These are phyloP conservation scores for Nemurella pictetii DNA, from an alignment of 2,888 invertebrate species.

Conservation along the genomic window DNA sequence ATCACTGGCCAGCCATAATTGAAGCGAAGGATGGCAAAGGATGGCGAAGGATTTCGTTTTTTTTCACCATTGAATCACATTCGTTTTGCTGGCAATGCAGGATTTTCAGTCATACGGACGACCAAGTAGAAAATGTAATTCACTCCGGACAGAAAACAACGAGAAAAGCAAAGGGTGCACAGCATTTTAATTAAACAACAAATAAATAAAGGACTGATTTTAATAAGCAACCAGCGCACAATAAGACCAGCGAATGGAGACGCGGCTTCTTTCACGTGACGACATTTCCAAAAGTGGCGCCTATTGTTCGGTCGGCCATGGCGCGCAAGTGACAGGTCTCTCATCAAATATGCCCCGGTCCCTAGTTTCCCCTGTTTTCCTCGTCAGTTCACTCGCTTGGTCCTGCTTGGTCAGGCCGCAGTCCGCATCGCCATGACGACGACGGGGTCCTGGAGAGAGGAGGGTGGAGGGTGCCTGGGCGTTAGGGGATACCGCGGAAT, in stretches of 20 bases:
- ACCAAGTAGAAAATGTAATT: neutral
- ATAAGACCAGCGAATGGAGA: neutral
- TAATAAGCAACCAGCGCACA: neutral
- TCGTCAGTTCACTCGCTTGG: neutral
- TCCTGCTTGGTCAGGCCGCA: neutral
- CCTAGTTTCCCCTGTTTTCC: neutral
- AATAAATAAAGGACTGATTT: neutral
- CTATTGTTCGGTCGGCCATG: no score
- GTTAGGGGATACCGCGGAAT: slow-evolving; percentile 24
- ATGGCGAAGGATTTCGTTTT: neutral
- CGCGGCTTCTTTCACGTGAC: neutral
- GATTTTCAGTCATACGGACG: neutral
- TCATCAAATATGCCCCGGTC: neutral
- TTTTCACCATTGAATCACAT: neutral
- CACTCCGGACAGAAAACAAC: neutral
- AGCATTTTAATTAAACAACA: neutral
- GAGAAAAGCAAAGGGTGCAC: neutral
- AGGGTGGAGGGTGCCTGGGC: no score
- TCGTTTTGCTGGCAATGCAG: neutral
- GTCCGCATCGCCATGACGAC: neutral
- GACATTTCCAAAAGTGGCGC: neutral
- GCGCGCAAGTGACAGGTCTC: neutral
- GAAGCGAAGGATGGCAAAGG: neutral
- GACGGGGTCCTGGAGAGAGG: neutral
- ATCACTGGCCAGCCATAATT: neutral